A percentile compares a stretch with the other conserved stretches of the same genome.
These are phyloP conservation scores for Otis tarda DNA, from an alignment of 2,113 vertebrate species.

Conservation along the genomic window DNA sequence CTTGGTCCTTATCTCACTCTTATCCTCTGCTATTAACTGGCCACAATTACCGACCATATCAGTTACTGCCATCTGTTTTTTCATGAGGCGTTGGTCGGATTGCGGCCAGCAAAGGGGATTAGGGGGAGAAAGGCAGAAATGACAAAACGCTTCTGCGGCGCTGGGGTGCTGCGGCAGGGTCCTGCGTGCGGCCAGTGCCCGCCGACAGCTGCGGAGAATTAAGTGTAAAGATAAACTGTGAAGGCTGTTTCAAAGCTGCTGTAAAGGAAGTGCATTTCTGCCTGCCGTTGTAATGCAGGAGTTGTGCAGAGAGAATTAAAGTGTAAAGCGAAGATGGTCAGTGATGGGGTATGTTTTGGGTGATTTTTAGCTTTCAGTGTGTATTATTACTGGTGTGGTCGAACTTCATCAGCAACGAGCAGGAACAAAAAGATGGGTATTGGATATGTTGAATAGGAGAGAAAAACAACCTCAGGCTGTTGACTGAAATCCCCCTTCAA, in stretches of 20 bases:
- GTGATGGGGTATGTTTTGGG: neutral
- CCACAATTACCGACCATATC: constrained; percentile 48
- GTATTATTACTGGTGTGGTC: neutral
- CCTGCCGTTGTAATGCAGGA: neutral
- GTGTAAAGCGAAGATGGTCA: neutral
- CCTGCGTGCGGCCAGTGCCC: neutral
- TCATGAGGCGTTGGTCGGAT: constrained; percentile 24
- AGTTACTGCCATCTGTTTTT: constrained; percentile 76
- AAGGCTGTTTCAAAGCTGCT: constrained; percentile 60
- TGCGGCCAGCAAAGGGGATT: constrained; percentile 68
- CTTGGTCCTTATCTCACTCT: constrained; percentile 59
- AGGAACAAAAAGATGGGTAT: neutral
- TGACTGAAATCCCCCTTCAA: neutral
- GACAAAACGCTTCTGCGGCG: constrained; percentile 24
- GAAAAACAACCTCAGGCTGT: neutral
- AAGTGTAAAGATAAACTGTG: constrained; percentile 69
- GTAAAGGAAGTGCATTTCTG: constrained; percentile 21
- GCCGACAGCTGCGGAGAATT: constrained; percentile 66
- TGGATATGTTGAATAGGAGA: neutral
- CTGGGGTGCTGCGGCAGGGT: neutral
- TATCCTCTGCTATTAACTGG: constrained; percentile 63
- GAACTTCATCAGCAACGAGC: neutral
- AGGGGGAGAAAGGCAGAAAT: constrained; percentile 57
- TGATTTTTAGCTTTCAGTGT: neutral
- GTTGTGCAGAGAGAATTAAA: neutral